Conservation (phyloP, 2,888 invertebrate species). For the Andrena bicolor region DNA sequence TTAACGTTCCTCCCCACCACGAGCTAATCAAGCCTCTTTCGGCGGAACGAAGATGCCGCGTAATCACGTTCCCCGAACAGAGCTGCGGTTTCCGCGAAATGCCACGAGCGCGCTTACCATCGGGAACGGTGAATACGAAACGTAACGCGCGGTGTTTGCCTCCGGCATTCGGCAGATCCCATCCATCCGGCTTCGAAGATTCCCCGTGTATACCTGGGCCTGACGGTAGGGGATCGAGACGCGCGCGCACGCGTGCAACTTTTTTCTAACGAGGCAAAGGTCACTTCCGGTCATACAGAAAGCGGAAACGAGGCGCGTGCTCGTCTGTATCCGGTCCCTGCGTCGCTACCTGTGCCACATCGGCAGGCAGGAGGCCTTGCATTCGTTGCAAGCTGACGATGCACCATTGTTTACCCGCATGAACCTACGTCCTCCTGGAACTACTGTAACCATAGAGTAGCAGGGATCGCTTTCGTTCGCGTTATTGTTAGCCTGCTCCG, state of each 20-base stretch:
- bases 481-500: neutral
- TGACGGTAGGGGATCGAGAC: constrained; percentile 32
- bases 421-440: neutral
- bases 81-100: constrained; percentile 21
- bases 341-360: constrained; percentile 30
- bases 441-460: neutral
- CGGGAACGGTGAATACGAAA: constrained; percentile 7
- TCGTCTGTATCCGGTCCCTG: constrained; percentile 73
- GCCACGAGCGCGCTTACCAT: neutral
- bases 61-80: neutral
- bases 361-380: constrained; percentile 12
- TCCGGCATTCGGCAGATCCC: constrained; percentile 17
- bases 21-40: constrained; percentile 20
- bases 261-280: constrained; percentile 77
- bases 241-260: constrained; percentile 59
- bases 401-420: constrained; percentile 42
- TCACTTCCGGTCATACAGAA: constrained; percentile 77
- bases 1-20: constrained; percentile 12
- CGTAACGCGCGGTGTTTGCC: neutral
- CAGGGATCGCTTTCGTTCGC: neutral
- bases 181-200: neutral
- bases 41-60: constrained; percentile 1
- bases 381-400: constrained; percentile 16
- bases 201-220: neutral
- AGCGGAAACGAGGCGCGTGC: constrained; percentile 79